A percentile compares a stretch with the other conserved stretches of the same genome.
Conservation (phyloP, 2,113 vertebrate genomes). For the Ceratotherium simum region DNA sequence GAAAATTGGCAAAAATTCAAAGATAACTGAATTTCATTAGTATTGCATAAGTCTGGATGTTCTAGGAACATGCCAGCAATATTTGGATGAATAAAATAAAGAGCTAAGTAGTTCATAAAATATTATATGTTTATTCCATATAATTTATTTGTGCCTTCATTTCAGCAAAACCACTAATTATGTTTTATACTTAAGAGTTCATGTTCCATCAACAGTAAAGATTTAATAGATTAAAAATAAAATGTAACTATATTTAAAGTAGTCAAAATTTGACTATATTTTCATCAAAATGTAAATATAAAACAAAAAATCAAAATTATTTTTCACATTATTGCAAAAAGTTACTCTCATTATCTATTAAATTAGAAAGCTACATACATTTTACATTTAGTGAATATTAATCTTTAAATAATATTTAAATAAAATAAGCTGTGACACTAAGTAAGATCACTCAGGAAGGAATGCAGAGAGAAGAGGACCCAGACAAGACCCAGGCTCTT, state of each 20-base stretch:
- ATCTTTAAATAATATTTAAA: neutral
- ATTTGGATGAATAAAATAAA: neutral
- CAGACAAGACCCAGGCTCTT: neutral
- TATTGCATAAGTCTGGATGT: neutral
- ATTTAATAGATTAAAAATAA: neutral
- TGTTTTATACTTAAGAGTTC: neutral
- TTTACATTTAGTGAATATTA: neutral
- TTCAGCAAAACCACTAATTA: neutral
- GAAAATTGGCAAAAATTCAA: neutral
- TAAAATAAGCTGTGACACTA: neutral
- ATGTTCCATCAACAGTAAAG: neutral
- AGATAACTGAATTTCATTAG: neutral
- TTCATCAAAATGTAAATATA: neutral
- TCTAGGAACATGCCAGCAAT: neutral
- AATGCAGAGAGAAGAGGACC: neutral
- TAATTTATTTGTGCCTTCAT: neutral
- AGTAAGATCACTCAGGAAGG: neutral
- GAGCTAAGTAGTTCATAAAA: neutral
- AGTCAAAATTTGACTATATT: neutral
- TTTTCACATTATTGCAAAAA: neutral
- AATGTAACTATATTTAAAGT: neutral
- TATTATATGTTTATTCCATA: neutral
- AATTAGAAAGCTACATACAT: neutral
- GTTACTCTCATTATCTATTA: neutral
- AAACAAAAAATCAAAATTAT: neutral